Evolutionary conservation across 2,888 invertebrate genomes (phyloP).

Genomic region (Phortica magna): DNA sequence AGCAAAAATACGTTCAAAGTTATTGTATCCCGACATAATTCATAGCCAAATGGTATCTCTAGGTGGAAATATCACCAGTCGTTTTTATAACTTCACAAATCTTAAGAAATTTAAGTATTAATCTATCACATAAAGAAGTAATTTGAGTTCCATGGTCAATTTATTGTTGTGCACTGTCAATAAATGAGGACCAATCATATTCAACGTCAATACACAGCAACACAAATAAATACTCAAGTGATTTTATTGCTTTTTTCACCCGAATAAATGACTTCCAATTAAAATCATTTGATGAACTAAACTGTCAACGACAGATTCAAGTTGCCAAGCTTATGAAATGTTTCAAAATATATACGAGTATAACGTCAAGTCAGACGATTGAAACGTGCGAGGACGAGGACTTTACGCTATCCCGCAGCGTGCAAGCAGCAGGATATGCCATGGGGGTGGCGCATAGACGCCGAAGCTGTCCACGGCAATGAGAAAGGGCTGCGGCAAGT

Average conservation of each 20-base stretch:
- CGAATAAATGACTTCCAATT: constrained; percentile 67
- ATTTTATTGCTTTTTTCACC: constrained; percentile 65
- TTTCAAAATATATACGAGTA: constrained; percentile 61
- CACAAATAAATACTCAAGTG: constrained; percentile 49
- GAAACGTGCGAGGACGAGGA: constrained; percentile 23
- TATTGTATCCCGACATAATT: neutral
- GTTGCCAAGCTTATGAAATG: constrained; percentile 62
- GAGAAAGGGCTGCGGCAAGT: neutral
- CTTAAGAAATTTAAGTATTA: neutral
- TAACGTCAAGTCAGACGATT: constrained; percentile 1
- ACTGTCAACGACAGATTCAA: constrained; percentile 64
- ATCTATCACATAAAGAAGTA: constrained; percentile 9
- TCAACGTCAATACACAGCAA: neutral
- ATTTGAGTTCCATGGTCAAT: constrained; percentile 21
- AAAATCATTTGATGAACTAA: constrained; percentile 63
- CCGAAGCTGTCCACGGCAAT: neutral
- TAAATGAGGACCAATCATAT: constrained; percentile 24
- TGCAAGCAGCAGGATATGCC: constrained; percentile 32
- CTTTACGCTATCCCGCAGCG: constrained; percentile 21
- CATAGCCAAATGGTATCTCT: neutral
- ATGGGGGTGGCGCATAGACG: constrained; percentile 2
- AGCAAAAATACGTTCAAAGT: neutral
- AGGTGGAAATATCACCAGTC: neutral
- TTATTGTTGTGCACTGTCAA: neutral
- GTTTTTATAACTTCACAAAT: no score